Evolutionary conservation across 1,140 invertebrate species (phyloP).

Genomic region (Aphelenchoides fujianensis): DNA sequence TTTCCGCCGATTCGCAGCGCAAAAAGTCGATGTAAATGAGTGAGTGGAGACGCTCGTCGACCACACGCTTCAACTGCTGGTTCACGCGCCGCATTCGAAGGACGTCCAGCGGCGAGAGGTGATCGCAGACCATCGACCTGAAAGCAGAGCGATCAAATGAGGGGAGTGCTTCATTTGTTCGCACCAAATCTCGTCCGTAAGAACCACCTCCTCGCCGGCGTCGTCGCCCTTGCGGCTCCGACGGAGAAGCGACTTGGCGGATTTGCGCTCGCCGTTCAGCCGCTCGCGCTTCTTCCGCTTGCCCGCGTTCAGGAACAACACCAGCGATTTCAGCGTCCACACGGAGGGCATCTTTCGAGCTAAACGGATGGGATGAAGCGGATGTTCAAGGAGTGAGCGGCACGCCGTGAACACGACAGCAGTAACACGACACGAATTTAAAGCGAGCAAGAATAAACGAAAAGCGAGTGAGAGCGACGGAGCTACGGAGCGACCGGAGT

Average conservation of each 20-base stretch:
- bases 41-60: constrained; percentile 2
- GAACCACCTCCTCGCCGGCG: not conserved
- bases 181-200: constrained; percentile 20
- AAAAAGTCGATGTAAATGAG: constrained; percentile 27
- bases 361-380: too few species aligned
- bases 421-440: too few species aligned
- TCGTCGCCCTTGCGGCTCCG: not conserved
- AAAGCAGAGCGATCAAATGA: not conserved
- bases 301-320: constrained; percentile 17
- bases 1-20: constrained; percentile 14
- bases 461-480: too few species aligned
- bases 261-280: not conserved
- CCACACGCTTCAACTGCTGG: constrained; percentile 21
- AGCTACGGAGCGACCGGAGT: too few species aligned
- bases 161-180: not conserved
- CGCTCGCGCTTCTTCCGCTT: not conserved
- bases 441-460: too few species aligned
- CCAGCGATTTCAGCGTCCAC: constrained; percentile 18
- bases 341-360: constrained; percentile 13
- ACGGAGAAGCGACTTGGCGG: not conserved
- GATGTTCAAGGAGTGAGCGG: too few species aligned
- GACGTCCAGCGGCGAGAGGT: constrained; percentile 20
- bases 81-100: constrained; percentile 21
- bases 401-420: too few species aligned
- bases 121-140: constrained; percentile 20